Evolutionary conservation across 1,140 invertebrate species (phyloP), one percentile per base, ranked within the genome.

Genomic region (Drosophila punjabiensis): DNA sequence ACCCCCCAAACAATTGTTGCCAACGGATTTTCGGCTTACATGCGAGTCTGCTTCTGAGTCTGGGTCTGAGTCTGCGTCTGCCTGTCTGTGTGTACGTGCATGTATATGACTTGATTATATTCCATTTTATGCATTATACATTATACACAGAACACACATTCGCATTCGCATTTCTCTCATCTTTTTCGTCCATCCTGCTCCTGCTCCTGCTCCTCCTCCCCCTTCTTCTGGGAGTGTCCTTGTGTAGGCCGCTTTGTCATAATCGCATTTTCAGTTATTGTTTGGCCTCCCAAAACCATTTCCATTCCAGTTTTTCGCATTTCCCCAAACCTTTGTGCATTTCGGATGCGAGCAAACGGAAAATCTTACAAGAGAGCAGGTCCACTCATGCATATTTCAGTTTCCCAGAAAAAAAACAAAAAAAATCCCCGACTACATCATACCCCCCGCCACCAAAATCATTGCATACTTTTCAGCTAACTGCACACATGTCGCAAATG

Each of bases 71-170:
- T 6, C 48, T n/a, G 28, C 2, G 4, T 48, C 14, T n/a, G 24
- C 10, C 14, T n/a, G 24, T 5, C n/a, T 39, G 60, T 50, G n/a
- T 55, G 32, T 30, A n/a, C 13, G 52, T 67, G 65, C 33, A 32
- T 71, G 55, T 79, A 62, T 74, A 61, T 78, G 81, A 64, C 84
- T 87, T 88, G 84, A 87, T 87, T 87, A 87, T 82, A 78, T 87
- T 87, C 68, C 73, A 60, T 69, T 83, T 81, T 83, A 88, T 88
- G 82, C 76, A 79, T 80, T 80, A 88, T 70, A 78, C 60, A 70
- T 85, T 67, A 59, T 35, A 66, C 58, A 66, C 20, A 9, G n/a
- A n/a, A 33, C 4, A 20, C 52, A 55, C 52, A 47, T 50, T 59
- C 45, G 39, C 60, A 55, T 32, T 79, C 75, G 43, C 62, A 50